These are phyloP conservation scores for Amphipyra berbera DNA, from an alignment of 2,888 invertebrate genomes.

Conservation along the genomic window DNA sequence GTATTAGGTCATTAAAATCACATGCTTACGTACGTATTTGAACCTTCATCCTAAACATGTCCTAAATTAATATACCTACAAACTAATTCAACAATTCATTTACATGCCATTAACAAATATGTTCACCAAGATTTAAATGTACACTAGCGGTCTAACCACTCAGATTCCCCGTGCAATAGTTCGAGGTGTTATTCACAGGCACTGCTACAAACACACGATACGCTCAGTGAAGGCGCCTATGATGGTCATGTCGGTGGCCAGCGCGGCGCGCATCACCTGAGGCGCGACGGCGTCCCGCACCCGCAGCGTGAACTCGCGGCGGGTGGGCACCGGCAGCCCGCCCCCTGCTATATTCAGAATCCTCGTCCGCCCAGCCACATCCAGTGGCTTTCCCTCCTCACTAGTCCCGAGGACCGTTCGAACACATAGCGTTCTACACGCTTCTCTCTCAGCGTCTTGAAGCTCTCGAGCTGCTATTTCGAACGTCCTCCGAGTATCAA, in stretches of 20 bases:
- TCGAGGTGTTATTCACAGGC: slow-evolving; percentile 6
- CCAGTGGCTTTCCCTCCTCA: slow-evolving; percentile 75
- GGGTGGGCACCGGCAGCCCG: slow-evolving; percentile 73
- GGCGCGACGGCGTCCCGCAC: slow-evolving; percentile 79
- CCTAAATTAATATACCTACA: slow-evolving; percentile 49
- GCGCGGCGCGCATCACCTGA: slow-evolving; percentile 83
- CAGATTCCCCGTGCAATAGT: neutral
- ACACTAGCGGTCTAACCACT: slow-evolving; percentile 10
- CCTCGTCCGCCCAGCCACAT: slow-evolving; percentile 75
- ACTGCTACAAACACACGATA: slow-evolving; percentile 81
- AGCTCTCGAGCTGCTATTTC: slow-evolving; percentile 83
- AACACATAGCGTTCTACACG: slow-evolving; percentile 73
- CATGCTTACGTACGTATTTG: slow-evolving; percentile 38
- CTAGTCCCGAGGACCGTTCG: slow-evolving; percentile 76
- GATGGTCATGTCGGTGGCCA: slow-evolving; percentile 80
- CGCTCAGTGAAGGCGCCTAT: slow-evolving; percentile 85
- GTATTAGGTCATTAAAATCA: slow-evolving; percentile 36
- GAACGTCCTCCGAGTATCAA: slow-evolving; percentile 77
- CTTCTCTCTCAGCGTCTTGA: slow-evolving; percentile 80
- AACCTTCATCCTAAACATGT: slow-evolving; percentile 43
- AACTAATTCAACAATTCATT: slow-evolving; percentile 60
- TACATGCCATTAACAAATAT: slow-evolving; percentile 43
- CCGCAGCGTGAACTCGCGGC: slow-evolving; percentile 81
- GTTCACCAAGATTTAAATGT: slow-evolving; percentile 28
- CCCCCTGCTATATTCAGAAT: slow-evolving; percentile 77